phyloP scores from a whole-genome alignment of 2,888 invertebrate species.

The Rhagophthalmus giganteus region DNA sequence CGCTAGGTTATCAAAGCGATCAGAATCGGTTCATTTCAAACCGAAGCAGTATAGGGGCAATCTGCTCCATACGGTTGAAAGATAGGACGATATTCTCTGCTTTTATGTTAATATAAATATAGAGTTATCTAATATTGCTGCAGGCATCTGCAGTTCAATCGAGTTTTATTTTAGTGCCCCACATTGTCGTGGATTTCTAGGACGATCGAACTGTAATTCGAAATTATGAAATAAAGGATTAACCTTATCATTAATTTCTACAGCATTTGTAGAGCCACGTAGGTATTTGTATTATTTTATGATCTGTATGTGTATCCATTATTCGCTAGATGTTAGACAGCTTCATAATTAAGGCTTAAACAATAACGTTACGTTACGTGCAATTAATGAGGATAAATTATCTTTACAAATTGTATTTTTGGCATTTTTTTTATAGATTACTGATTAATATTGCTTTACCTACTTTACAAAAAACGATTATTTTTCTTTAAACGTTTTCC shows the following conservation, averaged over 20 bases:
- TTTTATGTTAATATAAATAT: constrained; percentile 34
- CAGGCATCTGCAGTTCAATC: constrained; percentile 30
- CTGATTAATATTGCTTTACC: no score
- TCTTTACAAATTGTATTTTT: no score
- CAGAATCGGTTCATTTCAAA: constrained; percentile 25
- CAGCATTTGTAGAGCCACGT: neutral
- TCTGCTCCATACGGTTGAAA: constrained; percentile 17
- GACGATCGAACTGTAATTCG: constrained; percentile 7
- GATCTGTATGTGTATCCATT: neutral
- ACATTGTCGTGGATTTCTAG: neutral
- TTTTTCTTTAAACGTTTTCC: no score
- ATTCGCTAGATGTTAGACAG: neutral
- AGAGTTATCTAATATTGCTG: constrained; percentile 29
- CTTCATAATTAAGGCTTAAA: neutral
- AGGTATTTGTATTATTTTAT: neutral
- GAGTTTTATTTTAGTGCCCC: constrained; percentile 20
- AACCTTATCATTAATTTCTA: neutral
- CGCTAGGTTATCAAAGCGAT: constrained; percentile 17
- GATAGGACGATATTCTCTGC: constrained; percentile 26
- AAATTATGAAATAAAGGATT: constrained; percentile 7
- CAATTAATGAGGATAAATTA: neutral
- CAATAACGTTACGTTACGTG: neutral
- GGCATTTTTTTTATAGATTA: no score
- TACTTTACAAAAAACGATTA: no score
- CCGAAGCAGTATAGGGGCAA: constrained; percentile 20